Conservation (phyloP, 2,113 vertebrate species). For the Caranx melampygus region DNA sequence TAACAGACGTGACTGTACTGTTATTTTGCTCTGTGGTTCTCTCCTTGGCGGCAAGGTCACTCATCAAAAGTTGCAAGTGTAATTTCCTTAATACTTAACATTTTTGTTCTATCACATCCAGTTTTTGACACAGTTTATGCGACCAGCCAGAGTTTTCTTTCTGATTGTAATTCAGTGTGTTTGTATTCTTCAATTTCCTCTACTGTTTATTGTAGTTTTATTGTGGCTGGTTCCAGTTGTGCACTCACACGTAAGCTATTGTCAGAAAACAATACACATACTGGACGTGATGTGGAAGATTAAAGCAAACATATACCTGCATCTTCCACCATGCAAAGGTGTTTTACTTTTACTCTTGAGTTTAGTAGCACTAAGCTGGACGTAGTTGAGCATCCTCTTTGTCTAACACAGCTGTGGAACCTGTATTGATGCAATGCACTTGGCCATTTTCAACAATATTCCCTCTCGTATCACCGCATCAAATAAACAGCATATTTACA, state of each 20-base stretch:
- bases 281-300: not conserved
- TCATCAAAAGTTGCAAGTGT: not conserved
- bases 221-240: not conserved
- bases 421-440: not conserved
- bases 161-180: not conserved
- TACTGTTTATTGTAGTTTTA: not conserved
- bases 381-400: no score
- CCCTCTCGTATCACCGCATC: not conserved
- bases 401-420: not conserved
- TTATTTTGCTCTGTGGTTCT: slow-evolving; percentile 31
- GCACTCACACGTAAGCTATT: not conserved
- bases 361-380: no score
- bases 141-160: not conserved
- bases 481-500: no score
- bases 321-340: not conserved
- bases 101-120: not conserved
- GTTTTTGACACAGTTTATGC: not conserved
- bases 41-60: slow-evolving; percentile 5
- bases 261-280: not conserved
- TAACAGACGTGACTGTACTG: slow-evolving; percentile 37
- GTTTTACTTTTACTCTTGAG: no score
- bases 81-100: not conserved
- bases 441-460: not conserved
- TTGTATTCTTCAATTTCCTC: not conserved
- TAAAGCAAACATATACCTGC: not conserved